A percentile compares a stretch with the other conserved stretches of the same genome.
Conservation (phyloP, 2,888 invertebrate genomes). For the Spilosoma lubricipeda region DNA sequence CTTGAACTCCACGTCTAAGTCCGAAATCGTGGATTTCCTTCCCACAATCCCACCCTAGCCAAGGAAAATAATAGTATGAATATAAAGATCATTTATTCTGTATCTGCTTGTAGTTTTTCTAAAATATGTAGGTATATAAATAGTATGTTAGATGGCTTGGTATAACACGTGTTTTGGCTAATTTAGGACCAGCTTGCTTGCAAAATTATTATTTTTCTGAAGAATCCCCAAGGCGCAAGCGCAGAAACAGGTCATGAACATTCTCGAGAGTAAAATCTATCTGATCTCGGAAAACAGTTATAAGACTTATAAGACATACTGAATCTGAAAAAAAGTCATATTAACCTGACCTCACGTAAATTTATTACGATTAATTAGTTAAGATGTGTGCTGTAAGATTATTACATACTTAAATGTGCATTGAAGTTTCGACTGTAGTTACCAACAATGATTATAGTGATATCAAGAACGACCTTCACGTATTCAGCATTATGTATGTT, state of each 20-base stretch:
- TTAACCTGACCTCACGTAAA: not conserved
- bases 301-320: too few species aligned
- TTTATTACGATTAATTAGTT: not conserved
- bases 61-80: not conserved
- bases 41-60: not conserved
- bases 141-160: not conserved
- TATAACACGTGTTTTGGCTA: not conserved
- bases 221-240: not conserved
- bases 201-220: not conserved
- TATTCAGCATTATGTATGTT: not conserved
- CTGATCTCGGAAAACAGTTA: not conserved
- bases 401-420: slow-evolving; percentile 1
- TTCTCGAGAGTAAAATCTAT: not conserved
- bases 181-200: not conserved
- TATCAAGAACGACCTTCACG: not conserved
- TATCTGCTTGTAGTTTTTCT: not conserved
- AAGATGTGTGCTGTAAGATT: not conserved
- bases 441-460: not conserved
- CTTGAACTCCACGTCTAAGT: not conserved
- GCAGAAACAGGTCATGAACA: not conserved
- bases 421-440: not conserved
- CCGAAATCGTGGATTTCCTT: too few species aligned
- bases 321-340: not conserved
- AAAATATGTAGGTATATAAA: not conserved
- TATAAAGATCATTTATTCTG: too few species aligned